Evolutionary conservation across 1,140 invertebrate species (phyloP).

Genomic region (Helicoverpa armigera): DNA sequence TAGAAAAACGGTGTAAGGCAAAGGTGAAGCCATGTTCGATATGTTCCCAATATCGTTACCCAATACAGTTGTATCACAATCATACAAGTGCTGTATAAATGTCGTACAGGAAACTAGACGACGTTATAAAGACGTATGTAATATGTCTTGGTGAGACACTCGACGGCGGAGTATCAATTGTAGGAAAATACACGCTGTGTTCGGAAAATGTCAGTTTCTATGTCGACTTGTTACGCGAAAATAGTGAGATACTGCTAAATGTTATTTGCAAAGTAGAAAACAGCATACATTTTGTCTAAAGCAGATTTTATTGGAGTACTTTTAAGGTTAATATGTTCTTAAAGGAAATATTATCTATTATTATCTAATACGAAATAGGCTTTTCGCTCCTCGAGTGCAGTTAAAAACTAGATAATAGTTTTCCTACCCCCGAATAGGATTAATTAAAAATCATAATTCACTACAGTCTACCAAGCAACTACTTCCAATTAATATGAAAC

Average conservation of each 20-base stretch:
- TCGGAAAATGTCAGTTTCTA: background rate
- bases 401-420: too few species aligned
- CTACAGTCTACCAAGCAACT: too few species aligned
- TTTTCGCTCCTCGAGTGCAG: too few species aligned
- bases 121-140: background rate
- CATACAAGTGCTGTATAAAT: conserved; percentile 10
- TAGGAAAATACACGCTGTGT: background rate
- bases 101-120: conserved; percentile 20
- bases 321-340: too few species aligned
- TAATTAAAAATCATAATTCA: too few species aligned
- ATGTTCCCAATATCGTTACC: conserved; percentile 20
- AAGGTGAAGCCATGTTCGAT: conserved; percentile 27
- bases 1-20: conserved; percentile 8
- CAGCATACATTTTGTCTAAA: too few species aligned
- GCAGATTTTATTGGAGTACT: too few species aligned
- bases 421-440: too few species aligned
- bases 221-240: background rate
- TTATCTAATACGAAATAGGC: too few species aligned
- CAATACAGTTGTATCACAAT: conserved; percentile 29
- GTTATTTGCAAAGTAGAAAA: too few species aligned
- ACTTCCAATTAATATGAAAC: too few species aligned
- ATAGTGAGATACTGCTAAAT: background rate
- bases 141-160: conserved; percentile 3
- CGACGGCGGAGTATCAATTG: background rate
- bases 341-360: too few species aligned